Evolutionary conservation across 2,113 vertebrate species (phyloP).

Genomic region (Barbus barbus): DNA sequence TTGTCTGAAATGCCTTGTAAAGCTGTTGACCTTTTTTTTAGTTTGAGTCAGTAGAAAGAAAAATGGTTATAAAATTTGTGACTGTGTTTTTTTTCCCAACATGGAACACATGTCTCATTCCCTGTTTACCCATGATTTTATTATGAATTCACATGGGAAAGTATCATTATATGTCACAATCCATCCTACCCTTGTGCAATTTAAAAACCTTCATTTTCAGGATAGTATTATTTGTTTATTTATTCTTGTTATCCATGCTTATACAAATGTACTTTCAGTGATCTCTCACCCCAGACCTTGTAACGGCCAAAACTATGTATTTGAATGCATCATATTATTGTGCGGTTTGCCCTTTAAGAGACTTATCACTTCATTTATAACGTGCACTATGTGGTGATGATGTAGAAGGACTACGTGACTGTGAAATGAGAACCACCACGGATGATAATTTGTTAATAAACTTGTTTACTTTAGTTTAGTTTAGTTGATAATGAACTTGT

Average conservation of each 20-base stretch:
- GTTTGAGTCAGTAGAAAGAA: constrained; percentile 28
- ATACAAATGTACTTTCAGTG: background rate
- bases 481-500: too few species aligned
- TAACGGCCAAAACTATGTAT: too few species aligned
- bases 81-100: background rate
- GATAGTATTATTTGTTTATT: background rate
- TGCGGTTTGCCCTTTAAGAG: too few species aligned
- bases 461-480: too few species aligned
- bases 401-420: too few species aligned
- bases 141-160: background rate
- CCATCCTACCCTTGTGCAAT: constrained; percentile 26
- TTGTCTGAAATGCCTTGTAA: constrained; percentile 18
- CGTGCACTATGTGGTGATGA: too few species aligned
- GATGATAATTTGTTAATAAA: too few species aligned
- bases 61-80: constrained; percentile 20
- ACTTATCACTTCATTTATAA: too few species aligned
- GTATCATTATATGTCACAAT: background rate
- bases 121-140: background rate
- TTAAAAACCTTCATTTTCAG: background rate
- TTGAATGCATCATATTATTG: too few species aligned
- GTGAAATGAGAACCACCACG: too few species aligned
- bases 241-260: background rate
- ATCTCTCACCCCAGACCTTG: background rate
- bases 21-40: constrained; percentile 20
- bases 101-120: background rate